phyloP scores from a whole-genome alignment of 2,113 vertebrate species.

The Brachypodius melanocephalos region DNA sequence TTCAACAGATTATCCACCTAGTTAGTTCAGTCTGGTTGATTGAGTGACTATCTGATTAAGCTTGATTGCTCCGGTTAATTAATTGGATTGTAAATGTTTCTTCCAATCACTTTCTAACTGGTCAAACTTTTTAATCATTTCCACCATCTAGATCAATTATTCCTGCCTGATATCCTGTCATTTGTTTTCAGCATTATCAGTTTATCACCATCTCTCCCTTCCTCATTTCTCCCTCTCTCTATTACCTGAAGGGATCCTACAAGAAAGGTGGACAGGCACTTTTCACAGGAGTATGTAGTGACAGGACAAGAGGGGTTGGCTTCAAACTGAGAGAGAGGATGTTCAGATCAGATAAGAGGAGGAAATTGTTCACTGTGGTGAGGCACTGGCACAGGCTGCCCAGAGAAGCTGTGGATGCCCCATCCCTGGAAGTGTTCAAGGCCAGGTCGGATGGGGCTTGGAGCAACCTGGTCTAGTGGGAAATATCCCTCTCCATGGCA shows the following conservation, averaged over 20 bases:
- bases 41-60: constrained; percentile 25
- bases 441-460: not conserved
- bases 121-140: constrained; percentile 3
- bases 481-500: not conserved
- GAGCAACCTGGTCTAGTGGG: not conserved
- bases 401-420: not conserved
- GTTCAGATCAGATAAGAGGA: not conserved
- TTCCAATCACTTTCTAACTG: constrained; percentile 17
- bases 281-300: not conserved
- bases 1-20: not conserved
- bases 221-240: not conserved
- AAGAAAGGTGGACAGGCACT: not conserved
- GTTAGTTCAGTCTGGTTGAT: not conserved
- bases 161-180: not conserved
- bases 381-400: not conserved
- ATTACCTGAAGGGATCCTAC: not conserved
- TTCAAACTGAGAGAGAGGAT: not conserved
- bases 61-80: constrained; percentile 17
- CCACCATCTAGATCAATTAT: not conserved
- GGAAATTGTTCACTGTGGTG: not conserved
- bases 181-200: not conserved
- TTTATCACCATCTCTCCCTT: not conserved
- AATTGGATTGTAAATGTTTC: constrained; percentile 37
- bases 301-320: not conserved
- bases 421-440: not conserved